Evolutionary conservation across 2,888 invertebrate genomes (phyloP).

Genomic region (Callosobruchus maculatus): DNA sequence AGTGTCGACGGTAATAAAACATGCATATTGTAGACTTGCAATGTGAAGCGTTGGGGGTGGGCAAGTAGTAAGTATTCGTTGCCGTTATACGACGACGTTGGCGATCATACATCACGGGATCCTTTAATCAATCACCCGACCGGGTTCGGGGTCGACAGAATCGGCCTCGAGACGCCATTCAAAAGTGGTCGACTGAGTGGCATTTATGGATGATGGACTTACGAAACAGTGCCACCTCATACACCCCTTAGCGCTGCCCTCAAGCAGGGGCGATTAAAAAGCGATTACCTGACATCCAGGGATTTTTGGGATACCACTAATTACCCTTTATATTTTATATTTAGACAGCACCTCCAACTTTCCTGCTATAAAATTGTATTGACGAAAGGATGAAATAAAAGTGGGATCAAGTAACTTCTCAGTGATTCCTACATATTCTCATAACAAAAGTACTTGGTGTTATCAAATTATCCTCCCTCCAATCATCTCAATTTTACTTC

Average conservation of each 20-base stretch:
- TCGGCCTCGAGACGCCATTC: slow-evolving; percentile 33
- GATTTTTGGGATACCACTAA: neutral
- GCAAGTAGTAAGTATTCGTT: neutral
- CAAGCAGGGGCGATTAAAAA: slow-evolving; percentile 26
- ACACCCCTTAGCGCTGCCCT: neutral
- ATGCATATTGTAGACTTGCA: slow-evolving; percentile 36
- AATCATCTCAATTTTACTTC: no score
- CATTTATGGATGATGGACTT: slow-evolving; percentile 37
- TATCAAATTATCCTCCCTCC: no score
- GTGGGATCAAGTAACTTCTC: no score
- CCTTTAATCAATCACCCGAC: slow-evolving; percentile 37
- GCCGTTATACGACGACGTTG: neutral
- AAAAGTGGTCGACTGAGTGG: slow-evolving; percentile 43
- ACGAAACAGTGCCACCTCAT: slow-evolving; percentile 6
- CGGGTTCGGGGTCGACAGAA: slow-evolving; percentile 16
- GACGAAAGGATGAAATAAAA: no score
- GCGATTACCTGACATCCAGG: slow-evolving; percentile 19
- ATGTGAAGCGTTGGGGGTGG: slow-evolving; percentile 2
- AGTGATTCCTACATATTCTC: no score
- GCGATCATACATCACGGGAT: slow-evolving; percentile 33
- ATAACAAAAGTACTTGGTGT: no score
- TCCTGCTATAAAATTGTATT: neutral
- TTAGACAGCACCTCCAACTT: neutral
- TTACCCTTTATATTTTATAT: neutral
- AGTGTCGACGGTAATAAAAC: slow-evolving; percentile 36